A percentile compares a stretch with the other conserved stretches of the same genome.
These are phyloP conservation scores for Sebastes ruberrimus DNA, from an alignment of 2,797 vertebrate species.

Conservation along the genomic window DNA sequence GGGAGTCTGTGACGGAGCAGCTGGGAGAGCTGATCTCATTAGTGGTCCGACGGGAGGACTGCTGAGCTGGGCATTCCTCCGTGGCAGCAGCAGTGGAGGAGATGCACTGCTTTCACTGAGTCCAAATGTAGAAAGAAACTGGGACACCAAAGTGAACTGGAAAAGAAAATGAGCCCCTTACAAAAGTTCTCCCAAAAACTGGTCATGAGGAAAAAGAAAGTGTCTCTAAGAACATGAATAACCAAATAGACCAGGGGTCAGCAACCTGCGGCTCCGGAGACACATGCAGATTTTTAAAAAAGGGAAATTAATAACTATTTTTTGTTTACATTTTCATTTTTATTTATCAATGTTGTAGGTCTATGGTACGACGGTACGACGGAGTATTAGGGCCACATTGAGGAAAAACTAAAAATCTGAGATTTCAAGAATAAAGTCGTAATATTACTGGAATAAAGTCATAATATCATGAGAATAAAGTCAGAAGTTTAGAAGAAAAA, in stretches of 20 bases:
- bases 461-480: no score
- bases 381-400: no score
- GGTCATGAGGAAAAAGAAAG: background rate
- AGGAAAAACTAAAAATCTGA: no score
- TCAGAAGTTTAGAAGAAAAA: no score
- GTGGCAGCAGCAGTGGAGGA: constrained; percentile 29
- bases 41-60: constrained; percentile 55
- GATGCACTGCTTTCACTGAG: constrained; percentile 3
- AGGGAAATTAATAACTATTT: no score
- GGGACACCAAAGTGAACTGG: background rate
- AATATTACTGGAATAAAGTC: no score
- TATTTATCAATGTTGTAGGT: no score
- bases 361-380: no score
- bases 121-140: constrained; percentile 7
- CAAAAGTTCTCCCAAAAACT: background rate
- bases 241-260: background rate
- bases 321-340: no score
- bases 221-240: background rate
- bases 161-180: background rate
- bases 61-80: constrained; percentile 70
- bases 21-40: constrained; percentile 68
- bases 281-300: no score
- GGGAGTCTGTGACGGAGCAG: constrained; percentile 54
- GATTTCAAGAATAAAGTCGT: no score
- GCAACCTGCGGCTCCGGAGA: no score